phyloP scores from a whole-genome alignment of 2,113 vertebrate genomes.

The Cyphomyrus plagiostoma region DNA sequence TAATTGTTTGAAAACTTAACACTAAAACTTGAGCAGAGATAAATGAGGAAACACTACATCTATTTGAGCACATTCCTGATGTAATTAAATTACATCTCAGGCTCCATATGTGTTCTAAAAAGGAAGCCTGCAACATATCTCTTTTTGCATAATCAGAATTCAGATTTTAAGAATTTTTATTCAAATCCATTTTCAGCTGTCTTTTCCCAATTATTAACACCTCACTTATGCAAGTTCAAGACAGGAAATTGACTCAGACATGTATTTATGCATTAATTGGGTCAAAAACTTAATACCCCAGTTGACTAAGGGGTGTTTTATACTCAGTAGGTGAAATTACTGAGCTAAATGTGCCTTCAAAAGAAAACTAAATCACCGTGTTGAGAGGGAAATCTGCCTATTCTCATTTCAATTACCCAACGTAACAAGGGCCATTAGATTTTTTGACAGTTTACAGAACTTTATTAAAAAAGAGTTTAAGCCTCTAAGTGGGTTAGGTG shows the following conservation, averaged over 20 bases:
- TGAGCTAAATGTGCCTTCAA: slow-evolving; percentile 15
- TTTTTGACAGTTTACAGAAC: slow-evolving; percentile 61
- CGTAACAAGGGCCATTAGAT: slow-evolving; percentile 46
- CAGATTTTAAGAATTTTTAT: background rate
- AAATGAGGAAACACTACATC: slow-evolving; percentile 26
- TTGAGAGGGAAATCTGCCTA: slow-evolving; percentile 28
- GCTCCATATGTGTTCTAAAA: background rate
- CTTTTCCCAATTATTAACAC: background rate
- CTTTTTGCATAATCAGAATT: slow-evolving; percentile 3
- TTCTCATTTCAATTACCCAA: slow-evolving; percentile 54
- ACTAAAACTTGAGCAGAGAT: slow-evolving; percentile 17
- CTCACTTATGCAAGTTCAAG: background rate
- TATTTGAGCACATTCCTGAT: slow-evolving; percentile 1
- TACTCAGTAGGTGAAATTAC: background rate
- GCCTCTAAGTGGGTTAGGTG: slow-evolving; percentile 58
- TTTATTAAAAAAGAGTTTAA: slow-evolving; percentile 52
- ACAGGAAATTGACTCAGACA: slow-evolving; percentile 2
- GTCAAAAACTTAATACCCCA: background rate
- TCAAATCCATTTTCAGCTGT: background rate
- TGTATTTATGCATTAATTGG: slow-evolving; percentile 10
- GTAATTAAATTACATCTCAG: slow-evolving; percentile 24
- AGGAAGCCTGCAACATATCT: background rate
- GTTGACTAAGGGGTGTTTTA: background rate
- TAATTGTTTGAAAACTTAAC: slow-evolving; percentile 25
- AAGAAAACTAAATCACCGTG: background rate